Conservation (phyloP, 1,140 invertebrate species). For the Drosophila asahinai region DNA sequence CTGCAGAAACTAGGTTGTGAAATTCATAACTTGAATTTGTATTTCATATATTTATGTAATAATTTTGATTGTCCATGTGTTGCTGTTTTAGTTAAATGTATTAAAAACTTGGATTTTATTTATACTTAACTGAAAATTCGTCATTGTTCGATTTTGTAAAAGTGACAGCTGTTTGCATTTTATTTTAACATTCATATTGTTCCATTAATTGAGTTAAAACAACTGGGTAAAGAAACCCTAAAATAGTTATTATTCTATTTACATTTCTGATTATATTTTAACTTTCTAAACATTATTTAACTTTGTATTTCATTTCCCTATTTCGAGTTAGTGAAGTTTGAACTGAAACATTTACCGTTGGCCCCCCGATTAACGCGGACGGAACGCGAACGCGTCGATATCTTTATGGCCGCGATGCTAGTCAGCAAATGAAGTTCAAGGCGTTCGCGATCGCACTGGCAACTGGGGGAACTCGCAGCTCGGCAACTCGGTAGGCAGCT, state of each 20-base stretch:
- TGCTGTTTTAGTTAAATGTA: background rate
- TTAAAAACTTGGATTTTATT: background rate
- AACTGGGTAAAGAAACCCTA: background rate
- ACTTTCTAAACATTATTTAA: background rate
- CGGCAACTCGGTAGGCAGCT: slow-evolving; percentile 21
- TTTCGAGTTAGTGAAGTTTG: slow-evolving; percentile 12
- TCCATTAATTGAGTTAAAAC: background rate
- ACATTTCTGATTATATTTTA: too few relatives aligned
- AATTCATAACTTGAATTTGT: background rate
- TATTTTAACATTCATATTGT: slow-evolving; percentile 1
- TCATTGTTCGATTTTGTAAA: slow-evolving; percentile 5
- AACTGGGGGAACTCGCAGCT: slow-evolving; percentile 31
- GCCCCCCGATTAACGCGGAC: slow-evolving; percentile 34
- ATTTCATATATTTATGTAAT: background rate
- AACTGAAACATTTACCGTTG: slow-evolving; percentile 48
- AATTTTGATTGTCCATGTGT: background rate
- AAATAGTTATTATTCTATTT: background rate
- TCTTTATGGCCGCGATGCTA: slow-evolving; percentile 73
- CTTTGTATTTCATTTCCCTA: background rate
- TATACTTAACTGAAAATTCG: slow-evolving; percentile 15
- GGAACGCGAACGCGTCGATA: slow-evolving; percentile 50
- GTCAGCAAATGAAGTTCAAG: slow-evolving; percentile 80
- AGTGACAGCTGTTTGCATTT: slow-evolving; percentile 4
- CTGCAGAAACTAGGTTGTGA: background rate
- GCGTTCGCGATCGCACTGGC: slow-evolving; percentile 57